Evolutionary conservation across 2,888 invertebrate genomes (phyloP).

Genomic region (Cantharis rufa): DNA sequence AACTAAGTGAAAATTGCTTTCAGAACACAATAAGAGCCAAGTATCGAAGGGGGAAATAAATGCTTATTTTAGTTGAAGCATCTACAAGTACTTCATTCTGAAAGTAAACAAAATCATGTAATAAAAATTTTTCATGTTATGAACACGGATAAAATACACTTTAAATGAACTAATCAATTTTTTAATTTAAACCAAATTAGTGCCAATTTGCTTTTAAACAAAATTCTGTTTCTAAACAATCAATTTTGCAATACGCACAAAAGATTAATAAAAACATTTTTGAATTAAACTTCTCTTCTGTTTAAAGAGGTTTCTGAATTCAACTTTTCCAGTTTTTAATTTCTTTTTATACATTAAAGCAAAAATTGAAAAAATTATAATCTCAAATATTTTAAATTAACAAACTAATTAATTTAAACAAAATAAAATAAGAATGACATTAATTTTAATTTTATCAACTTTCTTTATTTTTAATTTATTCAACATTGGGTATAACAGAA

Average conservation of each 20-base stretch:
- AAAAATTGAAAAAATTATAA: background rate
- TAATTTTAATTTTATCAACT: too few species aligned
- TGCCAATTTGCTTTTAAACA: background rate
- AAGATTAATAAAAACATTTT: background rate
- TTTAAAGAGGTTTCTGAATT: background rate
- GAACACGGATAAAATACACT: background rate
- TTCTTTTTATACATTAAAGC: background rate
- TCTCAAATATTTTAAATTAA: background rate
- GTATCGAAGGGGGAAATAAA: constrained; percentile 20
- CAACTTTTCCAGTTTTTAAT: background rate
- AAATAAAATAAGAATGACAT: too few species aligned
- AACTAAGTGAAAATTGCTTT: constrained; percentile 33
- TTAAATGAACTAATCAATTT: background rate
- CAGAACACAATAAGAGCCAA: constrained; percentile 24
- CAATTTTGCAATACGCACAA: background rate
- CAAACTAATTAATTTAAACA: too few species aligned
- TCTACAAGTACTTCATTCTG: background rate
- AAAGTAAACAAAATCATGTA: background rate
- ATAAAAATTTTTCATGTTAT: background rate
- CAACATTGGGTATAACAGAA: too few species aligned
- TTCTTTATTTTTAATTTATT: too few species aligned
- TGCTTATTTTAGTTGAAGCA: constrained; percentile 9
- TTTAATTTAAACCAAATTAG: background rate
- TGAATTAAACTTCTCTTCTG: background rate
- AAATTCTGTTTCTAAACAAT: background rate